These are phyloP conservation scores for Aulostomus chinensis DNA, from an alignment of 2,797 vertebrate species.

Conservation along the genomic window DNA sequence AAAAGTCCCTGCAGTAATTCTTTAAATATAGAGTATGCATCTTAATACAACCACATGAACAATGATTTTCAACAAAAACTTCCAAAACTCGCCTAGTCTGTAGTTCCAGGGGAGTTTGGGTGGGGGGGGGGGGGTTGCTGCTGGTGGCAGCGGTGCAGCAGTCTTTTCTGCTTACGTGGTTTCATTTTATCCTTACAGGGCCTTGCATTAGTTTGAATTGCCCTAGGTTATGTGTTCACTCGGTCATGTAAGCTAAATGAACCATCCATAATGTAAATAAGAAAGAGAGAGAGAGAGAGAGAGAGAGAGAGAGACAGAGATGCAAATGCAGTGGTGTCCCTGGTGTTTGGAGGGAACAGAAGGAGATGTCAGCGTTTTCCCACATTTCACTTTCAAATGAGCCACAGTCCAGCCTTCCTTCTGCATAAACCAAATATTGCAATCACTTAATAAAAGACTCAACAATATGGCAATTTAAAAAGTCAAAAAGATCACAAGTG, in stretches of 20 bases:
- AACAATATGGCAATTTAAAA: conserved; percentile 39
- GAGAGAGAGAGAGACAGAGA: conserved; percentile 62
- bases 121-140: conserved; percentile 11
- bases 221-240: conserved; percentile 76
- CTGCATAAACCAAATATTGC: conserved; percentile 37
- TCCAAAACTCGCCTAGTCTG: too few species aligned
- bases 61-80: too few species aligned
- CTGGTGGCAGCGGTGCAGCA: conserved; percentile 54
- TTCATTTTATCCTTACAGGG: conserved; percentile 58
- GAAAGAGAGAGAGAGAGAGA: conserved; percentile 60
- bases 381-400: conserved; percentile 74
- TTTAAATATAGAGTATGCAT: too few species aligned
- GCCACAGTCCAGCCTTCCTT: conserved; percentile 44
- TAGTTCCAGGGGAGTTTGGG: too few species aligned
- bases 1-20: too few species aligned
- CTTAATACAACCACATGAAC: too few species aligned
- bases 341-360: conserved; percentile 61
- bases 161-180: conserved; percentile 62
- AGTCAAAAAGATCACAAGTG: conserved; percentile 26
- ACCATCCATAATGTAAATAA: conserved; percentile 80
- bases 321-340: conserved; percentile 64
- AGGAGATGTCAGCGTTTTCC: conserved; percentile 69
- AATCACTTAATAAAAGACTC: conserved; percentile 48
- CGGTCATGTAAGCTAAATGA: conserved; percentile 79
- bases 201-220: conserved; percentile 63